A percentile compares a stretch with the other conserved stretches of the same genome.
Conservation (phyloP, 1,140 invertebrate species). For the Nomia melanderi region DNA sequence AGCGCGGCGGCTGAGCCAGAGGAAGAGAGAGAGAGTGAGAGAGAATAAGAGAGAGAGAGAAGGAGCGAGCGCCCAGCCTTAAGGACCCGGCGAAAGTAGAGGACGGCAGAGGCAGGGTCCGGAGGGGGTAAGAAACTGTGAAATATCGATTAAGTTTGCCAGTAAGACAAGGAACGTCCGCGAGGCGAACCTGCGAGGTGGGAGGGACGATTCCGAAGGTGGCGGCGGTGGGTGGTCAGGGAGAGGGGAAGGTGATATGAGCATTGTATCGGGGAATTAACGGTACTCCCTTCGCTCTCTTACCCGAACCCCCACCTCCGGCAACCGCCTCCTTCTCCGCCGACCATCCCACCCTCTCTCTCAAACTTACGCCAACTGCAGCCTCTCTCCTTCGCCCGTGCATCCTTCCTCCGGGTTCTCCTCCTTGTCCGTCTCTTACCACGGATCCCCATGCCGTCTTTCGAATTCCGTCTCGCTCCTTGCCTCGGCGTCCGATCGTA, state of each 20-base stretch:
- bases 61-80: too few species aligned
- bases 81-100: conserved; percentile 20
- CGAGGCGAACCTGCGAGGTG: conserved; percentile 69
- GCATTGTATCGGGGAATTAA: conserved; percentile 82
- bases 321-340: conserved; percentile 7
- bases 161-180: conserved; percentile 82
- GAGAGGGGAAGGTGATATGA: conserved; percentile 80
- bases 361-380: conserved; percentile 20
- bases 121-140: conserved; percentile 81
- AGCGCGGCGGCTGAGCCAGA: conserved; percentile 61
- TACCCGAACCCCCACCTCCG: conserved; percentile 46
- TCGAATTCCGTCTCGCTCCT: conserved; percentile 49
- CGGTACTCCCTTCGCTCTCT: conserved; percentile 70
- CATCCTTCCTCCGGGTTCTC: conserved; percentile 22
- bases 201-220: conserved; percentile 51
- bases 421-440: conserved; percentile 56
- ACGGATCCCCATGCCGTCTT: conserved; percentile 50
- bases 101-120: conserved; percentile 23
- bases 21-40: too few species aligned
- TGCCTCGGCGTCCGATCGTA: conserved; percentile 27
- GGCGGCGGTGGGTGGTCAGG: conserved; percentile 69
- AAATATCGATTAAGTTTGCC: conserved; percentile 82
- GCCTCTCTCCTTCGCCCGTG: conserved; percentile 17
- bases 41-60: too few species aligned
- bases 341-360: neutral